These are phyloP conservation scores for Tenebrosternarchus preto DNA, from an alignment of 2,113 vertebrate species.

Conservation along the genomic window DNA sequence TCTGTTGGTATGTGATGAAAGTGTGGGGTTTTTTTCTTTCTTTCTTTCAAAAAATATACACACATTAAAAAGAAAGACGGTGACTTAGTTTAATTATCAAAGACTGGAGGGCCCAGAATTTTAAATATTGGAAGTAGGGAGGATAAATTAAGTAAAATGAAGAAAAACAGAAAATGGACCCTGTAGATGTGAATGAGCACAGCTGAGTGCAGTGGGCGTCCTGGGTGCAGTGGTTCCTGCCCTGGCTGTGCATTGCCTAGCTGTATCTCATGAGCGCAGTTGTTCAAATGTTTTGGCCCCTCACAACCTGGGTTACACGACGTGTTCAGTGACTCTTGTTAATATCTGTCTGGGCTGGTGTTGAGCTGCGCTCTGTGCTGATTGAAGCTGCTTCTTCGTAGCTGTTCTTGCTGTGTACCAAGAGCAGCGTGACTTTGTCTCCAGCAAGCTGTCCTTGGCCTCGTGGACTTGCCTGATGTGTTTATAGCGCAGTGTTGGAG, in stretches of 20 bases:
- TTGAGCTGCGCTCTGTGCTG: conserved; percentile 20
- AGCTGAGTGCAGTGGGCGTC: no score
- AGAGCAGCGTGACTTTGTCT: conserved; percentile 40
- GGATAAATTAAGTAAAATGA: background rate
- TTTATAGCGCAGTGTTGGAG: conserved; percentile 44
- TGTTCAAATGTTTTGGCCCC: conserved; percentile 3
- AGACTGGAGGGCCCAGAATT: background rate
- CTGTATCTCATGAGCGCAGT: no score
- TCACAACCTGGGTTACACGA: background rate
- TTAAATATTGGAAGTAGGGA: background rate
- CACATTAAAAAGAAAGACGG: no score
- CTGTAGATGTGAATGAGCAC: background rate
- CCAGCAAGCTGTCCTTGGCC: conserved; percentile 49
- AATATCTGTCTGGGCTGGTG: conserved; percentile 17
- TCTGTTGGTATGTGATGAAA: no score
- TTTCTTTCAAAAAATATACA: no score
- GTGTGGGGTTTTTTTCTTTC: no score
- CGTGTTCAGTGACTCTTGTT: conserved; percentile 16
- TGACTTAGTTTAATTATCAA: background rate
- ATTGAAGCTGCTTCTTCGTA: conserved; percentile 3
- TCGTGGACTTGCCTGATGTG: conserved; percentile 45
- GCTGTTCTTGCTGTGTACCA: conserved; percentile 9
- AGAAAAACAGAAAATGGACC: background rate
- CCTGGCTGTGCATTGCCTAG: background rate
- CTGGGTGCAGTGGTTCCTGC: background rate